Evolutionary conservation across 2,797 vertebrate species (phyloP).

Genomic region (Myoxocephalus aenaeus): DNA sequence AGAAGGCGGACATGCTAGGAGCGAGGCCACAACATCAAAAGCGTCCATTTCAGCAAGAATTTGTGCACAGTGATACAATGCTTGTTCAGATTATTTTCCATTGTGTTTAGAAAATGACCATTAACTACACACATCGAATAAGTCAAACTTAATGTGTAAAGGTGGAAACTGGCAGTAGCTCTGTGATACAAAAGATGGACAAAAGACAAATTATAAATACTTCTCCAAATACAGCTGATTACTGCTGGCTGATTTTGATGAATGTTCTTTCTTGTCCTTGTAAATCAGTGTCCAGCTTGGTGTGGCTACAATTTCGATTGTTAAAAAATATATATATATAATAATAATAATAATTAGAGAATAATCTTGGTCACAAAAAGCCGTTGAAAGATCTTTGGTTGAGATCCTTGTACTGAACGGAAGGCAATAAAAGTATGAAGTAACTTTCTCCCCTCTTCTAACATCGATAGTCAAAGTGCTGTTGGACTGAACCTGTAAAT

Average conservation of each 20-base stretch:
- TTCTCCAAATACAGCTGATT: not conserved
- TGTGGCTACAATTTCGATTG: not conserved
- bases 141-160: not conserved
- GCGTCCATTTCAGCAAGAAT: not conserved
- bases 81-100: not conserved
- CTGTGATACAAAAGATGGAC: not conserved
- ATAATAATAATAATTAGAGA: not conserved
- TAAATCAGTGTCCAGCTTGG: not conserved
- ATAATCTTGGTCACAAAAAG: not conserved
- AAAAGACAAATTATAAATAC: not conserved
- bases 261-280: not conserved
- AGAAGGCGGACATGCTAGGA: not conserved
- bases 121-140: not conserved
- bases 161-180: not conserved
- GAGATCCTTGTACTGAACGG: not conserved
- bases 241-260: not conserved
- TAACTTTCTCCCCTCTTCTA: not conserved
- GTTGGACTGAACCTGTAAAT: not conserved
- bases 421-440: not conserved
- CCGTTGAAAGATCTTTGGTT: conserved; percentile 3
- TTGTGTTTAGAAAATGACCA: not conserved
- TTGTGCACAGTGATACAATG: not conserved
- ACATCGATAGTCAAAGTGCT: not conserved
- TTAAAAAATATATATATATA: rapidly evolving
- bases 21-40: not conserved